Base-by-base conservation (phyloP, 2,888 invertebrate species). In the Thymelicus acteon region DNA sequence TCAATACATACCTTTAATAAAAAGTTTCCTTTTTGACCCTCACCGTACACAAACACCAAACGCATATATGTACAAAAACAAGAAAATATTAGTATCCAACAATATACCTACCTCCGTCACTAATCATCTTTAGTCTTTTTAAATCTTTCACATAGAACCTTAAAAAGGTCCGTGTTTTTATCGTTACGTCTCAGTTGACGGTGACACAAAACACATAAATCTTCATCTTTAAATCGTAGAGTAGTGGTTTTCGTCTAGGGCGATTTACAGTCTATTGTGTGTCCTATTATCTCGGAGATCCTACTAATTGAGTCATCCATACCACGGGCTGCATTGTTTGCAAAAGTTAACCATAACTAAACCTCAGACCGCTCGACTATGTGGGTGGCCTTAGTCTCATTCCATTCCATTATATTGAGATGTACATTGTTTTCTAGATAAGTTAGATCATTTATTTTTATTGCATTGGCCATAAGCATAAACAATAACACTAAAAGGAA, bases 231-330 rank as follows among this genome's bases (percentile, higher is more conserved):
- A 72, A 72, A 65, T 67, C 64, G 37, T 71, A 70, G 64, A 63
- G 73, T 73, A 75, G 77, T 77, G 77, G 78, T 72, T 77, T 75
- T 75, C 76, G 75, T 77, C 78, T 78, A 80, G 77, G 79, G 80
- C 82, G 87, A 89, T 91, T 90, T 89, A 90, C 86, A 80, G 80
- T 78, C 87, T 78, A 91, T 91, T 92, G 91, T 91, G 83, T 79
- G 76, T 80, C 77, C 79, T 79, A 80, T 87, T 87, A 90, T 89
- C 88, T 87, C 75, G 78, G 81, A 82, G 72, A 75, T 87, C 82
- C 84, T 84, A 82, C 89, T 92, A 92, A 92, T 92, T 91, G 92
- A 92, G 92, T 86, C 91, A 89, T 92, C 88, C 89, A 88, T 86
- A 87, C 90, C 85, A 82, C 75, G 77, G 80, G 82, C 77, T 82